Conservation (phyloP, 2,888 invertebrate species). For the Hirtodrosophila cameraria region DNA sequence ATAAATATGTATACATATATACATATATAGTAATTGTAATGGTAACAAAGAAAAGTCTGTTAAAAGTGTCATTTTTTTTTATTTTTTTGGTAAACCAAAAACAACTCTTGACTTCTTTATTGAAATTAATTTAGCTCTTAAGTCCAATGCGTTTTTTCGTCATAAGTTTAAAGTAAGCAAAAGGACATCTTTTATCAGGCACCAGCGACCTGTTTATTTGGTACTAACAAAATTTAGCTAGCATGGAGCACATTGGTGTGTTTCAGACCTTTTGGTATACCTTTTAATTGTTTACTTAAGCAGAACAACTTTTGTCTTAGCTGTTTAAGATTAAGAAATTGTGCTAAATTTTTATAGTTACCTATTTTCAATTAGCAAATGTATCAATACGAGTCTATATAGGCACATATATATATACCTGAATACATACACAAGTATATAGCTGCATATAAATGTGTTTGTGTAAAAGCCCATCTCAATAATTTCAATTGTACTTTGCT, state of each 20-base stretch:
- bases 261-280: constrained; percentile 65
- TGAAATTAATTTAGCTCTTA: constrained; percentile 62
- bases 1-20: constrained; percentile 26
- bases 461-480: constrained; percentile 6
- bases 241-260: constrained; percentile 49
- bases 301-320: constrained; percentile 47
- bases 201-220: constrained; percentile 43
- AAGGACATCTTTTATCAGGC: constrained; percentile 42
- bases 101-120: constrained; percentile 58
- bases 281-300: constrained; percentile 58
- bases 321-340: constrained; percentile 59
- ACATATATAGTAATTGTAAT: constrained; percentile 34
- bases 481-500: constrained; percentile 1
- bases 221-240: constrained; percentile 55
- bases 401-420: constrained; percentile 31
- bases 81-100: constrained; percentile 67
- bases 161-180: constrained; percentile 48
- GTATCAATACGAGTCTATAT: constrained; percentile 19
- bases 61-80: constrained; percentile 75
- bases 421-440: constrained; percentile 40
- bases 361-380: constrained; percentile 54
- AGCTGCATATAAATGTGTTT: constrained; percentile 58
- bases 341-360: constrained; percentile 73
- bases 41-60: constrained; percentile 77
- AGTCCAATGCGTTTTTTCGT: constrained; percentile 51